Evolutionary conservation across 2,888 invertebrate genomes (phyloP).

Genomic region (Ceramica pisi): DNA sequence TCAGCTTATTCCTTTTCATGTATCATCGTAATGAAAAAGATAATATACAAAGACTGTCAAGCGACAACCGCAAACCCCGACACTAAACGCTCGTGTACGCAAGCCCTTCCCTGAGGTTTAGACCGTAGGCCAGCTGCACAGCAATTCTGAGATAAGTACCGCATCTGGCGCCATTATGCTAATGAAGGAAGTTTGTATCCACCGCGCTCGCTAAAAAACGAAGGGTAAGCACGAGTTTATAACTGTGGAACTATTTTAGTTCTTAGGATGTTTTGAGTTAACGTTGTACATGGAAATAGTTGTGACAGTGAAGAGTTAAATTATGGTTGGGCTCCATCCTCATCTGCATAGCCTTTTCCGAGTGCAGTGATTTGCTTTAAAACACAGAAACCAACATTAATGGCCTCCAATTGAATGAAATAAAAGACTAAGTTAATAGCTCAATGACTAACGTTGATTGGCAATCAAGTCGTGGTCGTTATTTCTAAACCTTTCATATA

Average conservation of each 20-base stretch:
- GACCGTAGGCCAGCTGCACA: constrained; percentile 60
- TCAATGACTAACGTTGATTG: constrained; percentile 1
- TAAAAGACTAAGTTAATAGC: not conserved
- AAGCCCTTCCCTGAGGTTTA: constrained; percentile 27
- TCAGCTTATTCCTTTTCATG: too few relatives aligned
- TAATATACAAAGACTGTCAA: not conserved
- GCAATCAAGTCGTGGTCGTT: constrained; percentile 10
- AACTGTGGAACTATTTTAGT: constrained; percentile 39
- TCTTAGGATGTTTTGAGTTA: not conserved
- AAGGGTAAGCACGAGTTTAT: constrained; percentile 36
- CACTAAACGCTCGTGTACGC: constrained; percentile 1
- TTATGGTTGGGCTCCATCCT: too few relatives aligned
- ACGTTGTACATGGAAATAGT: constrained; percentile 21
- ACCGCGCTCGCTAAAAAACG: constrained; percentile 52
- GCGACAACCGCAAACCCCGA: not conserved
- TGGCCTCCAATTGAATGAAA: not conserved
- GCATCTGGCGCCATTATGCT: constrained; percentile 65
- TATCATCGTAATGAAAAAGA: too few relatives aligned
- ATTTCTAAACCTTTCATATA: not conserved
- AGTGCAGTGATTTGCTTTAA: too few relatives aligned
- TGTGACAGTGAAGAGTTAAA: not conserved
- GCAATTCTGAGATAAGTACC: constrained; percentile 61
- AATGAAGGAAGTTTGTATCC: constrained; percentile 58
- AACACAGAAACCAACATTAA: not conserved
- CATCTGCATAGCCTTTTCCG: too few relatives aligned